These are phyloP conservation scores for Anoura caudifer DNA, from an alignment of 2,113 vertebrate genomes.

Conservation along the genomic window DNA sequence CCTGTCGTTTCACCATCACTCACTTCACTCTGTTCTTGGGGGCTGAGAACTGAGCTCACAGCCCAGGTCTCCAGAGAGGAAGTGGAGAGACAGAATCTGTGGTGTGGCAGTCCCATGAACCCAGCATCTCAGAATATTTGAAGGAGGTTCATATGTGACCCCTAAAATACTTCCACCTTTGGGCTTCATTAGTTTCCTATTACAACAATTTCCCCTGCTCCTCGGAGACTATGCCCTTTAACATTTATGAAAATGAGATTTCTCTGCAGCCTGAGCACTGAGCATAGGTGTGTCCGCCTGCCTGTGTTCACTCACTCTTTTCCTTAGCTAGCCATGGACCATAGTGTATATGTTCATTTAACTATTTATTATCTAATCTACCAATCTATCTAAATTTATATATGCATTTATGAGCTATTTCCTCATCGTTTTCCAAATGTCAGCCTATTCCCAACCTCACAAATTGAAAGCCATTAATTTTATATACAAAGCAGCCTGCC, in stretches of 20 bases:
- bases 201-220: neutral
- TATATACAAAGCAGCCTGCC: neutral
- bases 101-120: neutral
- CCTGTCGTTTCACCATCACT: neutral
- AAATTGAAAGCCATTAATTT: neutral
- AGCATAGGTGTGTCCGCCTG: too few species aligned
- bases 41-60: neutral
- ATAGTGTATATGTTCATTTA: neutral
- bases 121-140: neutral
- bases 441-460: neutral
- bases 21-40: neutral
- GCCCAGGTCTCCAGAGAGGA: neutral
- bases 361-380: neutral
- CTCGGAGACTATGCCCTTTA: neutral
- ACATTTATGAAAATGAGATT: neutral
- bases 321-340: neutral
- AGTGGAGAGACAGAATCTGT: neutral
- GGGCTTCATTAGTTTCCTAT: neutral
- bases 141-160: neutral
- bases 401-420: neutral
- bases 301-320: neutral
- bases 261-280: neutral
- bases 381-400: neutral
- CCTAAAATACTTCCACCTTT: neutral
- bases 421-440: neutral